Percentiles rank a stretch among this genome's conserved stretches.
Evolutionary conservation across 2,113 vertebrate species (phyloP).

Genomic region (Indicator indicator): DNA sequence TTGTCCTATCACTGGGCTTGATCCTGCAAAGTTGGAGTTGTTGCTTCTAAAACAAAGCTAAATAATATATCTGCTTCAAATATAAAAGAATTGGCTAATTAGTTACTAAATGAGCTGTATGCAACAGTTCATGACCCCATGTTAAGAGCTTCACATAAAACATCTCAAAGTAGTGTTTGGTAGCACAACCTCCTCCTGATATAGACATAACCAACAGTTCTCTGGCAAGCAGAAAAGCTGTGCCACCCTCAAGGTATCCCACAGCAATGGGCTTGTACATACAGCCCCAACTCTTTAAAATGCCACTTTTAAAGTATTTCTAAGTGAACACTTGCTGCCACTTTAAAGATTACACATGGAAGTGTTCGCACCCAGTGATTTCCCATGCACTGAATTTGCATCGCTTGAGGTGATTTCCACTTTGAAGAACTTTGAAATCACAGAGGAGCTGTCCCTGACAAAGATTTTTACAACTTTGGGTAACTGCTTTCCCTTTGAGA

Average conservation of each 20-base stretch:
- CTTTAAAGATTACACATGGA: slow-evolving; percentile 46
- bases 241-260: background rate
- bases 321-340: slow-evolving; percentile 27
- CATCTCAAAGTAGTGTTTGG: background rate
- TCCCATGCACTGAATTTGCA: slow-evolving; percentile 39
- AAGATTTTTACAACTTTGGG: slow-evolving; percentile 63
- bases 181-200: background rate
- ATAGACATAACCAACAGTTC: background rate
- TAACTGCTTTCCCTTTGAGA: slow-evolving; percentile 64
- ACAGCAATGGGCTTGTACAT: background rate
- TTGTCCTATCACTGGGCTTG: background rate
- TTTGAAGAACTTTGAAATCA: slow-evolving; percentile 66
- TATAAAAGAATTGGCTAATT: background rate
- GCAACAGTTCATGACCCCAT: background rate
- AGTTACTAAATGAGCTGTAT: background rate
- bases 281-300: slow-evolving; percentile 8
- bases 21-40: background rate
- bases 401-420: slow-evolving; percentile 62
- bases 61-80: background rate
- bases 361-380: background rate
- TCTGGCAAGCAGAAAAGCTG: background rate
- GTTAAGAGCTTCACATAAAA: background rate
- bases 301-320: background rate
- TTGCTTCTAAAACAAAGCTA: background rate
- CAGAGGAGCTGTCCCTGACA: slow-evolving; percentile 48